Conservation (phyloP, 2,888 invertebrate species). For the Drosophila anomalipes region DNA sequence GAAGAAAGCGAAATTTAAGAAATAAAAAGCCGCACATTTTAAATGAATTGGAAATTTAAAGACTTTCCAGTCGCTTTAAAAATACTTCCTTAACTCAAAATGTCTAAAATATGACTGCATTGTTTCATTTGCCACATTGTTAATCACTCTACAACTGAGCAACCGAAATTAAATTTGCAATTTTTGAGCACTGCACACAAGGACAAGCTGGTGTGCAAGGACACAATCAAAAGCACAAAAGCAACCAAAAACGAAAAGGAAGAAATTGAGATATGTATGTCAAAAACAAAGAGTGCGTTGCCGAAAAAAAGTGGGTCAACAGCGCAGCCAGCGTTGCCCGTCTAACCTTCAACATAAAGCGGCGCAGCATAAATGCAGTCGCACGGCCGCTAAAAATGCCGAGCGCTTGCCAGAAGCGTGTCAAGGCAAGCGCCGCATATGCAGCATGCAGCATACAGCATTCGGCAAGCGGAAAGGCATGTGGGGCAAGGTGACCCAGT, state of each 20-base stretch:
- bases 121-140: constrained; percentile 43
- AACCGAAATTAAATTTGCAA: constrained; percentile 46
- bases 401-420: constrained; percentile 57
- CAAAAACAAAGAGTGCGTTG: constrained; percentile 15
- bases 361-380: constrained; percentile 75
- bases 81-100: neutral
- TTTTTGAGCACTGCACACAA: constrained; percentile 50
- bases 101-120: no score
- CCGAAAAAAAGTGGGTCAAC: constrained; percentile 66
- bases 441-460: neutral
- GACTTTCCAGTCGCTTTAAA: neutral
- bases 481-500: constrained; percentile 73
- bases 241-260: constrained; percentile 2
- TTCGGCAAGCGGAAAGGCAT: constrained; percentile 8
- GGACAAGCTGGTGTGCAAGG: constrained; percentile 57
- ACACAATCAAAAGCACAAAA: constrained; percentile 55
- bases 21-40: neutral
- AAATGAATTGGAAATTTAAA: neutral
- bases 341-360: constrained; percentile 69
- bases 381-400: constrained; percentile 49
- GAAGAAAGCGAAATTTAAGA: no score
- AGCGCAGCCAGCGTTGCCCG: constrained; percentile 40
- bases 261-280: neutral
- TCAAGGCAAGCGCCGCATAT: constrained; percentile 58
- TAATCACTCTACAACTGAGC: constrained; percentile 49